phyloP scores from a whole-genome alignment of 2,113 vertebrate genomes.

The Hippoglossus stenolepis region DNA sequence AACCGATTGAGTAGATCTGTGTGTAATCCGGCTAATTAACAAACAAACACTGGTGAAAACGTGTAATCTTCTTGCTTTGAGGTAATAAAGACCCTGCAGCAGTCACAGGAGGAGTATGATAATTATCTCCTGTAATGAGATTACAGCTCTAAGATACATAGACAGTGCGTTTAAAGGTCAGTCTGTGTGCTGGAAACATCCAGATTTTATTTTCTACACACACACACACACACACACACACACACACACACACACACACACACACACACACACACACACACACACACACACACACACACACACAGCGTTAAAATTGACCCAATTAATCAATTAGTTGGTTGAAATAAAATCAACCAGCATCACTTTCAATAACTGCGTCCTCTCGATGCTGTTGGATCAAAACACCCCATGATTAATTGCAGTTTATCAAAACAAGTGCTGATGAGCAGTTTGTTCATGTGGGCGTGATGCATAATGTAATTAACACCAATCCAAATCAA shows the following conservation, averaged over 20 bases:
- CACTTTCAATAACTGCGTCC: not conserved
- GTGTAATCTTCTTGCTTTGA: not conserved
- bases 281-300: no score
- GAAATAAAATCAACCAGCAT: not conserved
- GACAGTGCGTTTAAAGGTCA: slow-evolving; percentile 30
- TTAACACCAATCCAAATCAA: slow-evolving; percentile 9
- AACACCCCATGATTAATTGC: slow-evolving; percentile 9
- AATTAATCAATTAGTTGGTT: not conserved
- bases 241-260: no score
- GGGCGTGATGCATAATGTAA: not conserved
- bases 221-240: no score
- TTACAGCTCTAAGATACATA: not conserved
- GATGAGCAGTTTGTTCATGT: not conserved
- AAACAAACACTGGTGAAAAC: not conserved
- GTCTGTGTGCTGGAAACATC: not conserved
- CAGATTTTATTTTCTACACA: no score
- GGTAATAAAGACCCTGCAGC: slow-evolving; percentile 2
- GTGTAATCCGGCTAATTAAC: not conserved
- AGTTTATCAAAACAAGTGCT: slow-evolving; percentile 4
- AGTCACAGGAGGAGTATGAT: not conserved
- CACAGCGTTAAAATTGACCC: not conserved
- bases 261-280: no score
- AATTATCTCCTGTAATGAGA: slow-evolving; percentile 19
- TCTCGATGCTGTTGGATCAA: not conserved
- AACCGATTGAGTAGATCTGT: not conserved